Conservation (phyloP, 1,140 invertebrate genomes). For the Sweltsa coloradensis region DNA sequence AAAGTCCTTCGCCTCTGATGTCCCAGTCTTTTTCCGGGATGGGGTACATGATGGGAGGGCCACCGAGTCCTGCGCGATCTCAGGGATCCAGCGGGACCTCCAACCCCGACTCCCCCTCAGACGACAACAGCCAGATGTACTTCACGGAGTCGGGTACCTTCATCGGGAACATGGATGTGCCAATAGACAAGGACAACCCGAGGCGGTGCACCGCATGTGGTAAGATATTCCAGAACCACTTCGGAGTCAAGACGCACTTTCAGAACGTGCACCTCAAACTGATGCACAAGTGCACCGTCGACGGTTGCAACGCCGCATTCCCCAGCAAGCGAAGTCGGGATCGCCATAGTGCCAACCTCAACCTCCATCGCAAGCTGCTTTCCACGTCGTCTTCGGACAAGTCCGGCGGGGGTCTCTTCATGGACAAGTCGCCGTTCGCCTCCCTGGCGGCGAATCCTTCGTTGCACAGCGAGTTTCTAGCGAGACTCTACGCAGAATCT, state of each 20-base stretch:
- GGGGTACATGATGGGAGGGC: constrained; percentile 29
- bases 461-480: constrained; percentile 64
- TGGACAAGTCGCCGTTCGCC: constrained; percentile 32
- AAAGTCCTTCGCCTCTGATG: constrained; percentile 33
- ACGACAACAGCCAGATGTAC: constrained; percentile 44
- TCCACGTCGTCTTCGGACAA: constrained; percentile 50
- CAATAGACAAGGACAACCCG: constrained; percentile 73
- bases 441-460: constrained; percentile 35
- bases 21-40: constrained; percentile 36
- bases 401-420: constrained; percentile 16
- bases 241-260: constrained; percentile 90
- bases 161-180: constrained; percentile 62
- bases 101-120: constrained; percentile 39
- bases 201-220: constrained; percentile 82
- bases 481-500: constrained; percentile 66
- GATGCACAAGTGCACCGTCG: constrained; percentile 91
- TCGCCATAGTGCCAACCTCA: constrained; percentile 83
- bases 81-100: constrained; percentile 39
- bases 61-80: constrained; percentile 39
- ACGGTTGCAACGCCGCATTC: constrained; percentile 92
- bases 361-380: constrained; percentile 77
- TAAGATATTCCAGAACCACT: constrained; percentile 89
- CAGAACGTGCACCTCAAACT: constrained; percentile 92
- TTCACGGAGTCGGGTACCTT: constrained; percentile 55
- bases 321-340: constrained; percentile 90